These are phyloP conservation scores for Elgaria multicarinata DNA, from an alignment of 2,113 vertebrate species.

Conservation along the genomic window DNA sequence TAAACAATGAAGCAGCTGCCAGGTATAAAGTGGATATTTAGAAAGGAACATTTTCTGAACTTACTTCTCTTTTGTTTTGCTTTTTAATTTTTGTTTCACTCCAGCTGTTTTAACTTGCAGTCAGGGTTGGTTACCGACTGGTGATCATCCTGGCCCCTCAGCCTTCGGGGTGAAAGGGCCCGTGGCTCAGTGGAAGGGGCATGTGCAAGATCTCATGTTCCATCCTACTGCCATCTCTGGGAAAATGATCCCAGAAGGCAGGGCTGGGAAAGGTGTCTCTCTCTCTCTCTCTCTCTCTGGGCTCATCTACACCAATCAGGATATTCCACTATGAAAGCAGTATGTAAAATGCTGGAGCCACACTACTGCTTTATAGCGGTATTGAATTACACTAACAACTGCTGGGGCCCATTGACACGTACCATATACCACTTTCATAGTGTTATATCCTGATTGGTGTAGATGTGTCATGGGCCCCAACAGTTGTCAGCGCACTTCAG, in stretches of 20 bases:
- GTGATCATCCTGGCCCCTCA: too few relatives aligned
- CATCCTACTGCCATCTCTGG: not conserved
- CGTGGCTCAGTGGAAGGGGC: not conserved
- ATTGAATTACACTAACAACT: too few relatives aligned
- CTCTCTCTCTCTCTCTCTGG: not conserved
- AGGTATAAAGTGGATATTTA: conserved; percentile 15
- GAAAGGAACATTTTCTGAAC: conserved; percentile 2
- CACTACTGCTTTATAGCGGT: too few relatives aligned
- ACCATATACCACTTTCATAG: too few relatives aligned
- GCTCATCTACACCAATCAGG: too few relatives aligned
- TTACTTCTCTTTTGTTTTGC: not conserved
- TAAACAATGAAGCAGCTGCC: conserved; percentile 4
- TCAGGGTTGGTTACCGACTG: not conserved
- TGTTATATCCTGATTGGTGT: too few relatives aligned
- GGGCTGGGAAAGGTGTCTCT: not conserved
- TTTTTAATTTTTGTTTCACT: not conserved
- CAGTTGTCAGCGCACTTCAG: too few relatives aligned
- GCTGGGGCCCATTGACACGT: too few relatives aligned
- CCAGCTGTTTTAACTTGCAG: not conserved
- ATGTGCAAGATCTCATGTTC: not conserved
- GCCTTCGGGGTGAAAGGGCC: not conserved
- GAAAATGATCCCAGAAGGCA: not conserved
- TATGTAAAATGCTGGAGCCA: too few relatives aligned
- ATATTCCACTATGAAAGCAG: too few relatives aligned
- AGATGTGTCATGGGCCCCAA: too few relatives aligned